Evolutionary conservation across 2,888 invertebrate species (phyloP), one percentile per base, ranked within the genome.

Genomic region (Nebria brevicollis): DNA sequence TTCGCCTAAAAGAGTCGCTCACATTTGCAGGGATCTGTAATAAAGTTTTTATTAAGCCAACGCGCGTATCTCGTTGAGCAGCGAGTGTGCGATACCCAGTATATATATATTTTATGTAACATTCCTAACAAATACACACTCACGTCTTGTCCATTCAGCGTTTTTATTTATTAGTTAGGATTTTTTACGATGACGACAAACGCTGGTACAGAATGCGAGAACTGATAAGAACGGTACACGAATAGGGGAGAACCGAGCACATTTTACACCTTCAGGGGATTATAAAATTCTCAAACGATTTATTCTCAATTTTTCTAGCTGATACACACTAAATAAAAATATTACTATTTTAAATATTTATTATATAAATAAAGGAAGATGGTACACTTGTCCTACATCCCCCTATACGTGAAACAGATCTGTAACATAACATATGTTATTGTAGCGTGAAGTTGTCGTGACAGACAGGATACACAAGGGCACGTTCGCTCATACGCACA

Each of bases 71-170:
- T 54, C 13, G 54, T 54, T 54, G 11, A 54, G 13, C 54, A 54
- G 54, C 54, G 54, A 54, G 34, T 34, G 34, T 34, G 34, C 34
- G 34, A 34, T 54, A 54, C 54, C 54, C 54, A 10, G 43, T 43
- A 43, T 10, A 2, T 54, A 54, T 54, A 8, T 54, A 54, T 54
- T 54, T 54, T 54, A 54, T 54, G 54, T 54, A 54, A 54, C 54
- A 54, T 54, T 54, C 54, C 54, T 54, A 13, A 54, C 54, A 54
- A 54, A 54, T 54, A 54, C 73, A 72, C 34, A 20, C 25, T 70
- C 79, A 79, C 79, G 74, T 79, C 79, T 68, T 79, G 79, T 79
- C 79, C 79, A 79, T 79, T 79, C 79, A 79, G 79, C 79, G 79
- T 74, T 79, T 75, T 79, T 79, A 79, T 79, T 79, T 79, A 79